Base-by-base conservation (phyloP, 2,797 vertebrate genomes). In the Neosalanx taihuensis region DNA sequence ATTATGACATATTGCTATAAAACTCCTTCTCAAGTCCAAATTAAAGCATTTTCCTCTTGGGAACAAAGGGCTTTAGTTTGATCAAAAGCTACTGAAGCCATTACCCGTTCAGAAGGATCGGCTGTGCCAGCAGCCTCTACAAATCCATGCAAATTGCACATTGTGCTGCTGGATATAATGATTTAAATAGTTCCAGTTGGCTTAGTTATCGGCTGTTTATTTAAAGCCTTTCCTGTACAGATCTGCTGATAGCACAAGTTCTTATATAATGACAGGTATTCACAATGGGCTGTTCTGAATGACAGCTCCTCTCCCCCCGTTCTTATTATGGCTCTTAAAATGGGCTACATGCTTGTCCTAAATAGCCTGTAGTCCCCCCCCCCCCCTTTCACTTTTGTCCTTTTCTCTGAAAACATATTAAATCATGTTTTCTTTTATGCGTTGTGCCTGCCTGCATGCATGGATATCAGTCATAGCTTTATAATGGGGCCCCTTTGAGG, bases 1-100 rank as follows among this genome's bases (percentile, higher is more conserved):
- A 90, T 89, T 86, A 90, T 87, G 89, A 87, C 86, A 90, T 88
- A 89, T 90, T 88, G 84, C 87, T 88, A 78, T 90, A 86, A 86
- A 81, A 86, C 84, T 83, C 84, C 84, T 76, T 78, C 86, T 85
- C 81, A 81, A 88, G 87, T 83, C 83, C 70, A 77, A 80, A 84
- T 80, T 81, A 82, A 86, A 87, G 81, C 78, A 67, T 84, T 79
- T 83, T 78, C 82, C 49, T 84, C 78, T 79, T 72, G 78, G 83
- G 84, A 77, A 80, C 75, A 76, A 72, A 65, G 15, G 78, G 3
- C 85, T 87, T 84, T 77, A 82, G 84, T 87, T 88, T 87, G 85
- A 87, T 88, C 85, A 88, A 86, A 70, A 73, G 56, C 81, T 49
- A 84, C 77, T 86, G 84, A 89, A 88, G 86, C 77, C 76, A 86